Conservation (phyloP, 2,113 vertebrate genomes). For the Formicarius rufipectus region DNA sequence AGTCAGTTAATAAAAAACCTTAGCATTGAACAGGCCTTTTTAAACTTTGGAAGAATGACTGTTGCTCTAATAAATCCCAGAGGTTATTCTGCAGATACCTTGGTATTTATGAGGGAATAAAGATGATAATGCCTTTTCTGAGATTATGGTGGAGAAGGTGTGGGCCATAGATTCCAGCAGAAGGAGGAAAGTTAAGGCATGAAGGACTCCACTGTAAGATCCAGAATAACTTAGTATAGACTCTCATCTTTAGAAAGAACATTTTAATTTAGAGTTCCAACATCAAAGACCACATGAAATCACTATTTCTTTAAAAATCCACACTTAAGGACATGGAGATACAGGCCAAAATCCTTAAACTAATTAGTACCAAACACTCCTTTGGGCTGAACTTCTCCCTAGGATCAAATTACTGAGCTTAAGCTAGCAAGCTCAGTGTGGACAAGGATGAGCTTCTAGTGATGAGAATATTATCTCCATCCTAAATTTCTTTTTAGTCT, state of each 20-base stretch:
- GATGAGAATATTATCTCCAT: background rate
- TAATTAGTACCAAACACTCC: constrained; percentile 20
- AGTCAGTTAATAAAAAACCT: constrained; percentile 1
- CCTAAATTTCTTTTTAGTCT: background rate
- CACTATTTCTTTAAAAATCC: constrained; percentile 37
- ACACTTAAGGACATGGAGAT: constrained; percentile 10
- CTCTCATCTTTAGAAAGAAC: constrained; percentile 46
- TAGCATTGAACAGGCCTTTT: background rate
- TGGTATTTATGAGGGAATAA: constrained; percentile 12
- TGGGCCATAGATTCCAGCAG: background rate
- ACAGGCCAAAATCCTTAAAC: constrained; percentile 35
- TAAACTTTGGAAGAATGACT: background rate
- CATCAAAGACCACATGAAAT: constrained; percentile 37
- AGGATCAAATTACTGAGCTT: constrained; percentile 22
- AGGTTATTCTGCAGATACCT: background rate
- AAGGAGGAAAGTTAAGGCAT: background rate
- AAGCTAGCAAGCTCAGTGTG: background rate
- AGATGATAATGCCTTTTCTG: background rate
- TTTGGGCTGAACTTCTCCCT: constrained; percentile 22
- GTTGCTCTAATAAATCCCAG: background rate
- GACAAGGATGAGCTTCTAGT: background rate
- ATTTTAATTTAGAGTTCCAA: constrained; percentile 47
- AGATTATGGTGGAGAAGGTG: background rate
- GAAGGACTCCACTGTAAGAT: background rate
- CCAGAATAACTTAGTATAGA: constrained; percentile 37